Evolutionary conservation across 2,888 invertebrate genomes (phyloP).

Genomic region (Caenorhabditis sp.): DNA sequence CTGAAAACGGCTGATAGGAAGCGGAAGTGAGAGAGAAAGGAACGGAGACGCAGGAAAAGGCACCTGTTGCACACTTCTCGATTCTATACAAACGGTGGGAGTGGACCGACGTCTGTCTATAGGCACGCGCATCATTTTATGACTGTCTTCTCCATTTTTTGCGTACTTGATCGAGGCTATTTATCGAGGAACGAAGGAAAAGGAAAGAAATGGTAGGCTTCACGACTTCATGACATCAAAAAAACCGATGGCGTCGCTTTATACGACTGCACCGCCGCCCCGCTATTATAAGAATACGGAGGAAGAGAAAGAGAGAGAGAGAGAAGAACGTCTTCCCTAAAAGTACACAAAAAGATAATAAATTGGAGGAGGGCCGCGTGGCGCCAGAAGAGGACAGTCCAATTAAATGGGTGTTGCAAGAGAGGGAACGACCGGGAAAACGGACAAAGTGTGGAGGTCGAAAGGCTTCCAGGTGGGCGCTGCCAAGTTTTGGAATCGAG

Average conservation of each 20-base stretch:
- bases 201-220: constrained; percentile 15
- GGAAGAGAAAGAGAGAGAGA: constrained; percentile 1
- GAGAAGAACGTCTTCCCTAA: constrained; percentile 21
- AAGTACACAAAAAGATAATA: constrained; percentile 57
- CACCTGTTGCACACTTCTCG: constrained; percentile 45
- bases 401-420: constrained; percentile 48
- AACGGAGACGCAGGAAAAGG: background rate
- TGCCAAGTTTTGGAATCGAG: constrained; percentile 19
- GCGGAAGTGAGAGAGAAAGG: constrained; percentile 10
- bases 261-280: constrained; percentile 33
- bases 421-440: background rate
- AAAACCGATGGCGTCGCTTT: constrained; percentile 44
- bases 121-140: constrained; percentile 41
- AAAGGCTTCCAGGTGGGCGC: background rate
- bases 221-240: constrained; percentile 18
- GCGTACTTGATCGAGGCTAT: constrained; percentile 47
- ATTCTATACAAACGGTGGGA: constrained; percentile 15
- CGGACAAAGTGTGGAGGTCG: constrained; percentile 8
- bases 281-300: constrained; percentile 47
- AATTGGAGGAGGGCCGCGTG: constrained; percentile 36
- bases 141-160: constrained; percentile 43
- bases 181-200: constrained; percentile 41
- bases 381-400: constrained; percentile 32
- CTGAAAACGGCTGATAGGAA: background rate
- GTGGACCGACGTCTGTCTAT: background rate